These are phyloP conservation scores for Darevskia mixta DNA, from an alignment of 2,797 vertebrate genomes.

Conservation along the genomic window DNA sequence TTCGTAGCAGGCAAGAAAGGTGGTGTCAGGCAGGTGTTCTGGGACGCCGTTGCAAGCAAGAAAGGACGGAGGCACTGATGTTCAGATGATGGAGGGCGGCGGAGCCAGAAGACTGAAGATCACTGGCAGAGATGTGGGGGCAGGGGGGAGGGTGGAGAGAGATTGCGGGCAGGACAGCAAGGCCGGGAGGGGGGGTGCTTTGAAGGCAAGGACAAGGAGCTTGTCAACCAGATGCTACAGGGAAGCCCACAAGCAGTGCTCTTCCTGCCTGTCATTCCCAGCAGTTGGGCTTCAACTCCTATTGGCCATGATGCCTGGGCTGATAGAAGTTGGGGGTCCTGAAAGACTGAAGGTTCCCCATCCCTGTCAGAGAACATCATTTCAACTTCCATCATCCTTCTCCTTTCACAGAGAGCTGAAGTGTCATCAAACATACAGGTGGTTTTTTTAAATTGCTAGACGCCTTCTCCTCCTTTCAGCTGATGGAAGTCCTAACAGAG, in stretches of 20 bases:
- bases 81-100: background rate
- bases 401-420: background rate
- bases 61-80: background rate
- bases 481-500: background rate
- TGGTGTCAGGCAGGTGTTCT: background rate
- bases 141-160: accelerated
- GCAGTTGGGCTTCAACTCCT: background rate
- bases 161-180: background rate
- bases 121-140: background rate
- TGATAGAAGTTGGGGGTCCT: background rate
- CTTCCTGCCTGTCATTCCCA: too few species aligned
- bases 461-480: background rate
- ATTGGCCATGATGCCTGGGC: background rate
- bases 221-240: background rate
- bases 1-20: background rate
- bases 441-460: background rate
- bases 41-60: background rate
- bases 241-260: too few species aligned
- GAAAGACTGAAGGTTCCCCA: background rate
- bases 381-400: background rate
- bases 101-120: background rate
- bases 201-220: background rate
- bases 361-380: background rate
- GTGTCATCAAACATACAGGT: background rate
- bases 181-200: background rate